Evolutionary conservation across 2,797 vertebrate genomes (phyloP), one percentile per base, ranked within the genome.

Genomic region (Aratinga solstitialis): DNA sequence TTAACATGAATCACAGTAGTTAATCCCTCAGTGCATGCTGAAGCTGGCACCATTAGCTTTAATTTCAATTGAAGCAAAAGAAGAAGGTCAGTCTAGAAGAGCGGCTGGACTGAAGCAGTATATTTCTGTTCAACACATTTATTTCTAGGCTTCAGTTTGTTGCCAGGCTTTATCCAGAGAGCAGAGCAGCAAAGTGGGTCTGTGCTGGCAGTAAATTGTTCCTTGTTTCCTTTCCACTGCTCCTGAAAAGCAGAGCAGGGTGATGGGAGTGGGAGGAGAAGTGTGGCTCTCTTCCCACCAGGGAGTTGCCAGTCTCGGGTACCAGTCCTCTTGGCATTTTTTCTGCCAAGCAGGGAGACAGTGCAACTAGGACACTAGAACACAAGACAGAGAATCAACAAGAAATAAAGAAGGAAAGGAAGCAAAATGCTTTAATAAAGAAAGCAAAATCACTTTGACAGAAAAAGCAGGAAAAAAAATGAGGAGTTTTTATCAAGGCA

Each of bases 1-100:
- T 94, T 72, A 95, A 77, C 72, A 62, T 87, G 71, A 90, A 94
- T 94, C 85, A 77, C 81, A 83, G 59, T 40, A 84, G 87, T 80
- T 85, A 86, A 88, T 95, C 92, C 84, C 79, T 91, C 30, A 5
- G 69, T 66, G 84, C 87, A 32, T 73, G 74, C 84, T 63, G 79
- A 69, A 93, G 80, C 80, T 66, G 87, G 80, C 93, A 84, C 62
- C 81, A 50, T 87, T 89, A 63, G 68, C 82, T 93, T 82, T 61
- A 26, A 86, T 90, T 93, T 87, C 81, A 69, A 67, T 2, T 79
- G 80, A 86, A 93, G 82, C 93, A 91, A 94, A 88, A 81, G 90
- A 84, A 89, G 69, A 18, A 68, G 88, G 74, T 95, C 72, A 65
- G 74, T 84, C 77, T 89, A 15, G 84, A 93, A 34, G 26, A 84